Conservation (phyloP, 23 tunicate species). For the Phallusia fumigata region DNA sequence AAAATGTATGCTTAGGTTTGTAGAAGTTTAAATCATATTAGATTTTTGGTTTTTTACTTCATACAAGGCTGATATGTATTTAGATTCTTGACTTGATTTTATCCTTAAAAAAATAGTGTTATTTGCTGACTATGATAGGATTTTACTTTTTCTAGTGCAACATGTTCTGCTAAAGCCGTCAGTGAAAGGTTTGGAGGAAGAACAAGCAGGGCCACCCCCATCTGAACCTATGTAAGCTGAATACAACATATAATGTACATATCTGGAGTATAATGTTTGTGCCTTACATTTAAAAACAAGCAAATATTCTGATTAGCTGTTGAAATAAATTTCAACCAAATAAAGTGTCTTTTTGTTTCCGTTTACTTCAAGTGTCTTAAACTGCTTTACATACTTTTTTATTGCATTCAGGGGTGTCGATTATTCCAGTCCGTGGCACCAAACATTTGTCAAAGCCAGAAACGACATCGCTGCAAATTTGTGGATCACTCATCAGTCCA, state of each 20-base stretch:
- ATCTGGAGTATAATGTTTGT: no score
- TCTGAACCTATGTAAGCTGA: constrained; percentile 69
- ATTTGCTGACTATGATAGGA: background rate
- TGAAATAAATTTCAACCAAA: no score
- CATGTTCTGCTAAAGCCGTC: constrained; percentile 84
- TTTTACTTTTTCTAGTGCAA: constrained; percentile 63
- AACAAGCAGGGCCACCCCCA: constrained; percentile 90
- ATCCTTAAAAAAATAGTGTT: no score
- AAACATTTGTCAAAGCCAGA: constrained; percentile 55
- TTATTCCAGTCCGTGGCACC: constrained; percentile 88
- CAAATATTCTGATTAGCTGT: no score
- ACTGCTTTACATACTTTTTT: no score
- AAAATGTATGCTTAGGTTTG: background rate
- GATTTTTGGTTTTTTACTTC: no score
- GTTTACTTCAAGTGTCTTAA: no score
- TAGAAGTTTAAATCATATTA: background rate
- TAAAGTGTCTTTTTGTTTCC: no score
- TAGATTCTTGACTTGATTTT: no score
- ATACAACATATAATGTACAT: no score
- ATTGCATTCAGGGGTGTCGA: constrained; percentile 77
- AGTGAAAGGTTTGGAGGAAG: constrained; percentile 90
- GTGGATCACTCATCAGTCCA: constrained; percentile 90
- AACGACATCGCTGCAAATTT: constrained; percentile 49
- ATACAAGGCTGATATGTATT: no score
- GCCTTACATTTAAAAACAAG: no score